Base-by-base conservation (phyloP, 2,113 vertebrate species). In the Malurus elegans region DNA sequence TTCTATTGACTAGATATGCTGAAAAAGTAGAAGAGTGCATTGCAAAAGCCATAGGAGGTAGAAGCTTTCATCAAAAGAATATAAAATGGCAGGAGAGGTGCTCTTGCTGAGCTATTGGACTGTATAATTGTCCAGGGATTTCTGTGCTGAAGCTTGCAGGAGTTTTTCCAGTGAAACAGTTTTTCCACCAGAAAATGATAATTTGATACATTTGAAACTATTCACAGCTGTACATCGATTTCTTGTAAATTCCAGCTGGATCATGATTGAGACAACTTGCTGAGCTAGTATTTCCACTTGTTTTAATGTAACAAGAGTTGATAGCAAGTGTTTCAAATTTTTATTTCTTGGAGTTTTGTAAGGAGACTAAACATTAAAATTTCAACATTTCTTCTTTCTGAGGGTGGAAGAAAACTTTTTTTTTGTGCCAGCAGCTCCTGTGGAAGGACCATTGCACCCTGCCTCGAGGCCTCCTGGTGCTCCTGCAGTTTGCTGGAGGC, bases 41-140 rank as follows among this genome's bases (percentile, higher is more conserved):
- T 86, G 75, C 76, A 86, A 88, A 95, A 94, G 31, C 36, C 51
- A 45, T 62, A 76, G 87, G 85, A 93, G 90, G 79, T 85, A 91
- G 79, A 89, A 90, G 82, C 56, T 93, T 96, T 92, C 93, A 95
- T 96, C 88, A 94, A 93, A 96, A 97, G 90, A 95, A 94, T 86
- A 88, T 83, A 78, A 82, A 93, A 93, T 90, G 81, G 64, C 88
- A 96, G 64, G 51, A 92, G 82, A 83, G 79, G 80, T 40, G 48
- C 18, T 79, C 74, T 90, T 86, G 88, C 82, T 92, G 93, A 92
- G 93, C 79, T 93, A 84, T 88, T 92, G 94, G 90, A 92, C 88
- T 92, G 85, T n/a, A 80, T 91, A 92, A 90, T 92, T 88, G 79
- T 78, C 79, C 67, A 61, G 75, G 75, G 88, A 93, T 78, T 93